phyloP scores from a whole-genome alignment of 2,888 invertebrate species.

The Lycocerus yunnanus region DNA sequence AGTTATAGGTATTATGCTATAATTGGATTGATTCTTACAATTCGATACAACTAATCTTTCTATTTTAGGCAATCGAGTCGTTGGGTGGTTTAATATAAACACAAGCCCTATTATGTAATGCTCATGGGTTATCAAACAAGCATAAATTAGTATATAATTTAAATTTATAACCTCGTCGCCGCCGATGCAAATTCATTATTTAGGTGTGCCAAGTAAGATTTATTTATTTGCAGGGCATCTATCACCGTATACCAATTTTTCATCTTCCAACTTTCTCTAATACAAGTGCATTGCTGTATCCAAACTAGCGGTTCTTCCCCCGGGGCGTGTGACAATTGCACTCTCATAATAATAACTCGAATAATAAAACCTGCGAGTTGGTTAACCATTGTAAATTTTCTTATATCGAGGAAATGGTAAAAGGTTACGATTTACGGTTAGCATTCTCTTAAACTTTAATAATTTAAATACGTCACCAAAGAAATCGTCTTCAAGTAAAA shows the following conservation, averaged over 20 bases:
- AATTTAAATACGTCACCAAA: neutral
- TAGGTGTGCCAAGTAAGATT: neutral
- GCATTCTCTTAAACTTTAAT: neutral
- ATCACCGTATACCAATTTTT: neutral
- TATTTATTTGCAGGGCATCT: neutral
- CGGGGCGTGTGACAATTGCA: neutral
- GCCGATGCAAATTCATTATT: neutral
- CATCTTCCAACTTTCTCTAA: neutral
- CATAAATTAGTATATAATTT: neutral
- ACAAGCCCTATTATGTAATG: neutral
- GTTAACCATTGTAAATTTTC: neutral
- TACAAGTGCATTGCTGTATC: neutral
- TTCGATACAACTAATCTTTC: too few species aligned
- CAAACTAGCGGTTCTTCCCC: neutral
- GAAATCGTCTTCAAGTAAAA: slow-evolving; percentile 3
- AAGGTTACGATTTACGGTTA: neutral
- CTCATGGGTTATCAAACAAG: neutral
- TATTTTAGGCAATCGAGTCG: too few species aligned
- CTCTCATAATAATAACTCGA: neutral
- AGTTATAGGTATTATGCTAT: too few species aligned
- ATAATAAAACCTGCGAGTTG: neutral
- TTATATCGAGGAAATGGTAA: neutral
- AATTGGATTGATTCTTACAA: too few species aligned
- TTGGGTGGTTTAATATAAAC: too few species aligned
- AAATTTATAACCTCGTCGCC: neutral